These are phyloP conservation scores for Epizoanthus ramosus DNA, from an alignment of 92 coral and sea anemone species.

Conservation along the genomic window DNA sequence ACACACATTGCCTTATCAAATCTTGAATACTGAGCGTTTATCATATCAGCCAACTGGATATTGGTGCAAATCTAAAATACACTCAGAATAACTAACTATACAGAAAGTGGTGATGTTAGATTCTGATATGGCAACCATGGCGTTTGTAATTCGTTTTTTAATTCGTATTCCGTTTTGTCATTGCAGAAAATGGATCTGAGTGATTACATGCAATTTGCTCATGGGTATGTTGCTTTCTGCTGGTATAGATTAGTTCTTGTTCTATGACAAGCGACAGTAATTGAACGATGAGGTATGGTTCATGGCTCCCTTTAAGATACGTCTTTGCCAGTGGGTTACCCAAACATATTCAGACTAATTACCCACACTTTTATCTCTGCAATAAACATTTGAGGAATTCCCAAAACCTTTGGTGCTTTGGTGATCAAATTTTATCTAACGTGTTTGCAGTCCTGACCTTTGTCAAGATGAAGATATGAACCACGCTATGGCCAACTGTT, in stretches of 20 bases:
- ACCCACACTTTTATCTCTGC: too few species aligned
- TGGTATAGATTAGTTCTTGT: neutral
- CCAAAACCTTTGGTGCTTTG: neutral
- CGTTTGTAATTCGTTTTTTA: neutral
- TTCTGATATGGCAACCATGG: neutral
- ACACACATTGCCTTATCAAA: too few species aligned
- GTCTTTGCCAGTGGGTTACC: too few species aligned
- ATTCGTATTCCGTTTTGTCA: neutral
- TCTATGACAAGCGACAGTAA: neutral
- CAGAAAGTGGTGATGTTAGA: neutral
- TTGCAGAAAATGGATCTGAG: slow-evolving; percentile 81
- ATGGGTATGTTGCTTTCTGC: slow-evolving; percentile 68
- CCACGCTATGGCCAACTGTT: slow-evolving; percentile 99
- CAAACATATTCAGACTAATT: too few species aligned
- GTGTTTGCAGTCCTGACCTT: slow-evolving; percentile 80
- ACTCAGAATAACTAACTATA: neutral
- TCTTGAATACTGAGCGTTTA: neutral
- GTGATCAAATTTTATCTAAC: neutral
- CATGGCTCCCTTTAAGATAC: too few species aligned
- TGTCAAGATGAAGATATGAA: slow-evolving; percentile 92
- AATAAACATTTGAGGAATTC: neutral
- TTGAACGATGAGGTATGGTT: too few species aligned
- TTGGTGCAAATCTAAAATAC: too few species aligned
- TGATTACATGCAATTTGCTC: slow-evolving; percentile 92
- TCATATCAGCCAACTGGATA: too few species aligned